These are phyloP conservation scores for Theristicus caerulescens DNA, from an alignment of 2,113 vertebrate species.

Conservation along the genomic window DNA sequence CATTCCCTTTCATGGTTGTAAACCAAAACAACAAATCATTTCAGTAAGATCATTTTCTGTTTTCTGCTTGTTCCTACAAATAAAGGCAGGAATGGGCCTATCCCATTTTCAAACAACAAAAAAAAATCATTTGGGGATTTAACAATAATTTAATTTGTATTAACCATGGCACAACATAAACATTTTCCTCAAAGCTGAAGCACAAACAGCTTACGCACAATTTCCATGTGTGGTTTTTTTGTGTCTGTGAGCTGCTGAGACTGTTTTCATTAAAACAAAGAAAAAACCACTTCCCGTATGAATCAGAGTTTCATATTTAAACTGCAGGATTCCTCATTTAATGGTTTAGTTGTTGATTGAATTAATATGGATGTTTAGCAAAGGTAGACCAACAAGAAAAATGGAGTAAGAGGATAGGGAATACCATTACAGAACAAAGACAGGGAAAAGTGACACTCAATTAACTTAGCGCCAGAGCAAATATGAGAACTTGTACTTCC, in stretches of 20 bases:
- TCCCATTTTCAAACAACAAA: slow-evolving; percentile 13
- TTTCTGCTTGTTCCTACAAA: slow-evolving; percentile 25
- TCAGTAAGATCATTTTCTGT: slow-evolving; percentile 8
- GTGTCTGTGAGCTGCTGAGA: neutral
- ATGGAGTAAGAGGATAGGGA: neutral
- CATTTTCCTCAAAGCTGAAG: slow-evolving; percentile 55
- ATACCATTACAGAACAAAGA: neutral
- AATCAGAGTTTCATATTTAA: slow-evolving; percentile 51
- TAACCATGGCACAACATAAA: slow-evolving; percentile 35
- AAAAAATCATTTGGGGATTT: slow-evolving; percentile 35
- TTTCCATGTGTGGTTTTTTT: slow-evolving; percentile 58
- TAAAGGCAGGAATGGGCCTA: neutral
- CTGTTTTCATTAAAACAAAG: slow-evolving; percentile 68
- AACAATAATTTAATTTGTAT: slow-evolving; percentile 51
- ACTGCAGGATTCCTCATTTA: slow-evolving; percentile 6
- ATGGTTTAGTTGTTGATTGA: slow-evolving; percentile 5
- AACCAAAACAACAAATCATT: slow-evolving; percentile 57
- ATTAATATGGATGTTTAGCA: slow-evolving; percentile 5
- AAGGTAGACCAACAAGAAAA: neutral
- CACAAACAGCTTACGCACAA: slow-evolving; percentile 55
- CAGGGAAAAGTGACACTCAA: neutral
- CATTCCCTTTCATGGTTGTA: neutral
- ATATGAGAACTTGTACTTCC: neutral
- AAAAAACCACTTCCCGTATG: slow-evolving; percentile 53
- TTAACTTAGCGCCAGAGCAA: neutral